Conservation (phyloP, 1,140 invertebrate species). For the Drosophila sp. region DNA sequence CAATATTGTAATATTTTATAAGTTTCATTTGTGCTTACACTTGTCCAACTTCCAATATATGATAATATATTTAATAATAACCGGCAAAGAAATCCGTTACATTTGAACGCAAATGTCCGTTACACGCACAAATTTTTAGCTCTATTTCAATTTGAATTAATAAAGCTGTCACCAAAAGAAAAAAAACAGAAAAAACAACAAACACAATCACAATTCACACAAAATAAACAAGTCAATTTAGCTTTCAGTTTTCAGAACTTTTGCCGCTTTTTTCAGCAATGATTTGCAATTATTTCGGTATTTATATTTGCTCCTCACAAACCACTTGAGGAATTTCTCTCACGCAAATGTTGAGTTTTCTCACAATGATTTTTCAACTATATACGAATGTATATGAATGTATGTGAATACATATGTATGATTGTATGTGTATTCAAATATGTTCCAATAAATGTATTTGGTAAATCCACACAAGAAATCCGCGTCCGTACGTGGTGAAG, state of each 20-base stretch:
- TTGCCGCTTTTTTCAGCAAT: conserved; percentile 42
- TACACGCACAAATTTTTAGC: conserved; percentile 10
- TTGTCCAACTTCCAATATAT: neutral
- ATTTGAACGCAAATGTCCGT: conserved; percentile 20
- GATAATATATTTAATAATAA: neutral
- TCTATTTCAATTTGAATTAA: conserved; percentile 23
- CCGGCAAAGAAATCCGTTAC: neutral
- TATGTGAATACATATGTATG: conserved; percentile 29
- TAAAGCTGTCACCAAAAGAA: neutral
- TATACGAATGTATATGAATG: conserved; percentile 4
- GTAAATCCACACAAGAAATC: conserved; percentile 6
- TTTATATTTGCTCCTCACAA: conserved; percentile 22
- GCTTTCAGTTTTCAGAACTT: conserved; percentile 9
- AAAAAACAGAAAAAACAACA: conserved; percentile 26
- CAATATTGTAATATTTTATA: neutral
- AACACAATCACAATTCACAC: conserved; percentile 30
- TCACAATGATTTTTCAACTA: conserved; percentile 20
- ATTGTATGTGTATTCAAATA: too few relatives aligned
- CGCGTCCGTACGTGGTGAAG: conserved; percentile 57
- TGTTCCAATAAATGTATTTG: conserved; percentile 1
- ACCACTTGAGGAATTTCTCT: conserved; percentile 45
- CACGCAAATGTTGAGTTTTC: conserved; percentile 12
- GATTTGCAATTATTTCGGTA: conserved; percentile 40
- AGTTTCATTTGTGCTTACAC: neutral
- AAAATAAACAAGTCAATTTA: conserved; percentile 25